A percentile compares a stretch with the other conserved stretches of the same genome.
Evolutionary conservation across 2,797 vertebrate species (phyloP).

Genomic region (Trematocara caparti): DNA sequence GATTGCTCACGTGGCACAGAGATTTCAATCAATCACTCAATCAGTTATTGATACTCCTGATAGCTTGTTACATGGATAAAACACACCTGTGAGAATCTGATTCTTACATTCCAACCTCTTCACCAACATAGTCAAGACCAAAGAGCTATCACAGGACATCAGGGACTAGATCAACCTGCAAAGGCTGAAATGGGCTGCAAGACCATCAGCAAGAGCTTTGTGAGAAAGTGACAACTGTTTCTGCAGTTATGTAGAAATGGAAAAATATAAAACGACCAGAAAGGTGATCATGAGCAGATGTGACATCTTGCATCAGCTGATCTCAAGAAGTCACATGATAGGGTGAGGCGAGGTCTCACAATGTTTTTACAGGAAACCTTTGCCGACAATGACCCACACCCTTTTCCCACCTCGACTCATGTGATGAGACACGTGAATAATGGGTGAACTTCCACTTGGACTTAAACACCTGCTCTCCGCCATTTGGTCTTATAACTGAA

Average conservation of each 20-base stretch:
- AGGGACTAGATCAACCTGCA: not conserved
- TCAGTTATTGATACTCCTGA: not conserved
- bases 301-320: not conserved
- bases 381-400: not conserved
- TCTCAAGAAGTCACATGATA: not conserved
- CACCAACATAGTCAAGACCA: not conserved
- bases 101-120: not conserved
- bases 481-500: not conserved
- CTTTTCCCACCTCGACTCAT: not conserved
- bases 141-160: not conserved
- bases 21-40: not conserved
- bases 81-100: not conserved
- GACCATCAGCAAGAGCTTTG: not conserved
- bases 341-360: not conserved
- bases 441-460: not conserved
- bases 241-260: not conserved
- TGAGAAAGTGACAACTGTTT: not conserved
- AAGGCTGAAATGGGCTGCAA: not conserved
- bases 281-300: not conserved
- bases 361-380: not conserved
- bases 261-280: not conserved
- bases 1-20: fast-evolving
- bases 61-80: not conserved
- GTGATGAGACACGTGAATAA: not conserved
- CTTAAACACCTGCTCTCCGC: not conserved